Percentiles rank a stretch among this genome's conserved stretches.
These are phyloP conservation scores for Sternotherus odoratus DNA, from an alignment of 2,797 vertebrate species.

Conservation along the genomic window DNA sequence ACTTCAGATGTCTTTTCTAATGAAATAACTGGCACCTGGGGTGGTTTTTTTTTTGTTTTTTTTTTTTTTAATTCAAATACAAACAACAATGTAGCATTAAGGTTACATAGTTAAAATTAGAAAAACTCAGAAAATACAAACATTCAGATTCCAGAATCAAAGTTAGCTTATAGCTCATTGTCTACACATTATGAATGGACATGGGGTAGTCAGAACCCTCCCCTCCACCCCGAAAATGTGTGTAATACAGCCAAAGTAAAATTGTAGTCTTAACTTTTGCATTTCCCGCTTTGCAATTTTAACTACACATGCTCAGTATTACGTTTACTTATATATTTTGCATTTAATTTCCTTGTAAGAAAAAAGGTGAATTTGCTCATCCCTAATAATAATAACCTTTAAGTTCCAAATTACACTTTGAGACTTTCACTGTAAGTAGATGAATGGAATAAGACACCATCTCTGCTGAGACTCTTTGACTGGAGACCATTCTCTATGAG, in stretches of 20 bases:
- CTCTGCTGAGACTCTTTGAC: neutral
- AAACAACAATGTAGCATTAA: neutral
- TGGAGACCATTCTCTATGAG: neutral
- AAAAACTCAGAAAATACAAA: neutral
- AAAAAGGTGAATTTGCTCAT: neutral
- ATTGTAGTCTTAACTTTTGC: neutral
- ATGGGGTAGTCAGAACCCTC: neutral
- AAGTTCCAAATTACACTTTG: neutral
- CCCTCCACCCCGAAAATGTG: neutral
- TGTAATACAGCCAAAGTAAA: neutral
- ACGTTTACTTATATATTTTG: neutral
- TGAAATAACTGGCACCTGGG: neutral
- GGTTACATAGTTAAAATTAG: slow-evolving; percentile 19
- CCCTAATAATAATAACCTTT: neutral
- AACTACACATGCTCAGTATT: neutral
- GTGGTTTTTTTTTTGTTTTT: neutral
- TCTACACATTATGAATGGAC: neutral
- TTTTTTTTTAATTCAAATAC: slow-evolving; percentile 9
- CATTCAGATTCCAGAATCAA: neutral
- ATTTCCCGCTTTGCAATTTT: neutral
- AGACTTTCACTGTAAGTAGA: neutral
- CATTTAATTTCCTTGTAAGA: neutral
- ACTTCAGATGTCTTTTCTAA: neutral
- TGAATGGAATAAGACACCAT: neutral
- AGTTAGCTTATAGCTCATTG: neutral